These are phyloP conservation scores for Delichon dasypus DNA, from an alignment of 2,797 vertebrate species.

Conservation along the genomic window DNA sequence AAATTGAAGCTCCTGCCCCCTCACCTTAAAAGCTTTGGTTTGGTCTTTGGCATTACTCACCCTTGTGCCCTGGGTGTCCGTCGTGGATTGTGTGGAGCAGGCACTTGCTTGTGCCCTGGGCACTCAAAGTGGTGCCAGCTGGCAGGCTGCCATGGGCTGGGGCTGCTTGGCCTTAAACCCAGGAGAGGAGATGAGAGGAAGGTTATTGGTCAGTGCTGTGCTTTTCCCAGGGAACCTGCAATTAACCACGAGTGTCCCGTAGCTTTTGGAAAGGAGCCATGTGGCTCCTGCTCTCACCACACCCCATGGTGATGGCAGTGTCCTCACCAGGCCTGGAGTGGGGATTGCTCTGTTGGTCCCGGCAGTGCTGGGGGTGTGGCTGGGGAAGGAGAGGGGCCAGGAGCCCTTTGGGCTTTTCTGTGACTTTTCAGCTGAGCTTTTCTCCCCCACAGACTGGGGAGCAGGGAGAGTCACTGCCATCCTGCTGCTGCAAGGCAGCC, in stretches of 20 bases:
- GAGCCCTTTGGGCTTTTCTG: not conserved
- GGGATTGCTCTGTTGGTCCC: not conserved
- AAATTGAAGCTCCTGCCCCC: not conserved
- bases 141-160: rapidly evolving
- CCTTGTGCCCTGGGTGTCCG: rapidly evolving
- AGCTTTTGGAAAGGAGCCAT: not conserved
- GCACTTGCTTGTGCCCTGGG: rapidly evolving
- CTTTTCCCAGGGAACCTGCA: not conserved
- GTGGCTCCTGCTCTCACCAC: not conserved
- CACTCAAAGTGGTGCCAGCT: not conserved
- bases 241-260: rapidly evolving
- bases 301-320: rapidly evolving
- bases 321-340: not conserved
- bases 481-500: not conserved
- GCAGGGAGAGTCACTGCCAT: rapidly evolving
- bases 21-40: not conserved
- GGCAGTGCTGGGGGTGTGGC: not conserved
- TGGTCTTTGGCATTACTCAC: not conserved
- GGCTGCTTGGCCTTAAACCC: not conserved
- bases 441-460: rapidly evolving
- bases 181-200: not conserved
- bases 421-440: not conserved
- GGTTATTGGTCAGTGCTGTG: rapidly evolving
- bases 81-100: rapidly evolving
- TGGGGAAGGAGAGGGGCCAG: not conserved